Conservation (phyloP, 2,888 invertebrate genomes). For the Caenorhabditis wallacei region DNA sequence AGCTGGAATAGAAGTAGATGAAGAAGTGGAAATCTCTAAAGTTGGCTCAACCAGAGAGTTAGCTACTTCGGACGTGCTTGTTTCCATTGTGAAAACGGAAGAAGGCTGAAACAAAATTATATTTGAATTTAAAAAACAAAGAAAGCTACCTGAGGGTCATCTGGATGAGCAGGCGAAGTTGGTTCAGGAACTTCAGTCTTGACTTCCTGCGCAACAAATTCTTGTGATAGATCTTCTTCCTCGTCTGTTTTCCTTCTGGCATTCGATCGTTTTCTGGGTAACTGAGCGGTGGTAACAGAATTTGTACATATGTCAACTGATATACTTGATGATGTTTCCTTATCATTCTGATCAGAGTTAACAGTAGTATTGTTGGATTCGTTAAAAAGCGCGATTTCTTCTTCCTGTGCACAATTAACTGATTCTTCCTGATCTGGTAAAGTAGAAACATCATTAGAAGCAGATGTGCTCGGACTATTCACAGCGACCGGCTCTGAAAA, state of each 20-base stretch:
- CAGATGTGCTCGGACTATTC: slow-evolving; percentile 10
- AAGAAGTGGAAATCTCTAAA: not conserved
- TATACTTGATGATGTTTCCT: not conserved
- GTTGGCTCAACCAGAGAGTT: not conserved
- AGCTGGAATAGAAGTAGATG: not conserved
- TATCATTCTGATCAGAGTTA: not conserved
- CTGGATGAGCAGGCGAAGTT: slow-evolving; percentile 22
- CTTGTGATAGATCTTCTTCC: not conserved
- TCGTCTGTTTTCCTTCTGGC: not conserved
- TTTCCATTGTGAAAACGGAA: not conserved
- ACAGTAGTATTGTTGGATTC: no score
- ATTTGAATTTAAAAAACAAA: not conserved
- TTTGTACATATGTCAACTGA: no score
- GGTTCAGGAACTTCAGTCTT: not conserved
- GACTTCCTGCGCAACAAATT: not conserved
- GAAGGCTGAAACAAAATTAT: slow-evolving; percentile 34
- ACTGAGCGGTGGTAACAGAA: not conserved
- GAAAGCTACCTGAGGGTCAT: slow-evolving; percentile 32
- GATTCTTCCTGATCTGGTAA: no score
- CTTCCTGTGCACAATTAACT: no score
- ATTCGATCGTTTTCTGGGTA: not conserved
- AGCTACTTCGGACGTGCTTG: not conserved
- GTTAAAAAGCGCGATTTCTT: no score
- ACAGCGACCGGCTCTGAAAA: not conserved
- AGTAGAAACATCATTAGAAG: no score